phyloP scores from a whole-genome alignment of 2,888 invertebrate species.

The Eudasyphora cyanicolor region DNA sequence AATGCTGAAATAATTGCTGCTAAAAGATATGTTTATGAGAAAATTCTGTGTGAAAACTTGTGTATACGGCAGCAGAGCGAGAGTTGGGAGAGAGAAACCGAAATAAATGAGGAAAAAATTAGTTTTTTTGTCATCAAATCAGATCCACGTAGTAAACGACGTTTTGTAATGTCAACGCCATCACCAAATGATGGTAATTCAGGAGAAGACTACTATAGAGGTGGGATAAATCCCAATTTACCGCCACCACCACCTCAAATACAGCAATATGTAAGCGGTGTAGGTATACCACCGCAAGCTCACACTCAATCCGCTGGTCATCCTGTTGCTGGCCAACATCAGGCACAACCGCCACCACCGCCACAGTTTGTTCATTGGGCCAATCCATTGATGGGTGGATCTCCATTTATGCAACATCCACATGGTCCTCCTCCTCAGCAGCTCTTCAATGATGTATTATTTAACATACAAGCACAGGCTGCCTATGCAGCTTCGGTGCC shows the following conservation, averaged over 20 bases:
- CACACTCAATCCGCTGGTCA: constrained; percentile 64
- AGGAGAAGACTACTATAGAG: constrained; percentile 49
- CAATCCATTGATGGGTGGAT: constrained; percentile 53
- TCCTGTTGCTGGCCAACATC: constrained; percentile 63
- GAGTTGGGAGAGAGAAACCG: neutral
- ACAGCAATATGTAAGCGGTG: constrained; percentile 49
- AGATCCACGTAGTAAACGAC: constrained; percentile 57
- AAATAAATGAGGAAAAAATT: constrained; percentile 32
- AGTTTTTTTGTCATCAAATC: constrained; percentile 39
- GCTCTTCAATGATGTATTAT: constrained; percentile 74
- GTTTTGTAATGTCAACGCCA: constrained; percentile 62
- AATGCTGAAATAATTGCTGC: neutral
- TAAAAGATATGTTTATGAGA: neutral
- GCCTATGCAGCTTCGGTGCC: constrained; percentile 57
- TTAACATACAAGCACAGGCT: constrained; percentile 71
- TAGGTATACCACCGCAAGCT: constrained; percentile 49
- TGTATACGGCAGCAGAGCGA: constrained; percentile 42
- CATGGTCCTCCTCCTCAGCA: constrained; percentile 59
- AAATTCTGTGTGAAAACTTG: constrained; percentile 23
- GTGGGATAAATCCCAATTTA: constrained; percentile 46
- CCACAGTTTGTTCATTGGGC: constrained; percentile 60
- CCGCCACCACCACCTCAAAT: constrained; percentile 21
- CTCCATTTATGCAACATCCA: constrained; percentile 49
- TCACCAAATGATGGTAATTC: constrained; percentile 55
- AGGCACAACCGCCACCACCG: constrained; percentile 63